These are phyloP conservation scores for Morpho helenor DNA, from an alignment of 2,888 invertebrate genomes.

Conservation along the genomic window DNA sequence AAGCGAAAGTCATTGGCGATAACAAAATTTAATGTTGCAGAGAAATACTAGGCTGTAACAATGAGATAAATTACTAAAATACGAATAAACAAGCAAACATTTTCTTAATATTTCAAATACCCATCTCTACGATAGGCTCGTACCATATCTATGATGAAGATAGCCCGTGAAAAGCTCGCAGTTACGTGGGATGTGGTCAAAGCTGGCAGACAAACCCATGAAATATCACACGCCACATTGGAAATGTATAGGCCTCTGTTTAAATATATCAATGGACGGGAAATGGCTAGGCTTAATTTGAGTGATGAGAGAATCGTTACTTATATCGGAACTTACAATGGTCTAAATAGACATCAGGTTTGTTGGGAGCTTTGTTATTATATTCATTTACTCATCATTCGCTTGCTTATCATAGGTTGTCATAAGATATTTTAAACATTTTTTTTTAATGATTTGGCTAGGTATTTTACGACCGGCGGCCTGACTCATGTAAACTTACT, in stretches of 20 bases:
- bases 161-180: conserved; percentile 54
- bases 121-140: conserved; percentile 42
- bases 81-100: no score
- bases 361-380: background rate
- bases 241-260: conserved; percentile 62
- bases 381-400: no score
- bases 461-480: no score
- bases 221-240: conserved; percentile 43
- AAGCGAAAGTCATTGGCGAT: no score
- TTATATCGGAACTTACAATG: conserved; percentile 61
- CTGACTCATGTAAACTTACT: no score
- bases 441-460: no score
- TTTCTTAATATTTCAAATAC: no score
- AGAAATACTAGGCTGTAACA: no score
- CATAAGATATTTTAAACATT: no score
- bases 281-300: conserved; percentile 60
- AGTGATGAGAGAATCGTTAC: conserved; percentile 49
- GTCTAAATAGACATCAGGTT: conserved; percentile 63
- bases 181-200: conserved; percentile 59
- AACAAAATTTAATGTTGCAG: no score
- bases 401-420: no score
- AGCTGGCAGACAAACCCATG: conserved; percentile 25
- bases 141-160: conserved; percentile 65
- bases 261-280: conserved; percentile 56
- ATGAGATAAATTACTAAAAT: no score